These are phyloP conservation scores for Apamea sordens DNA, from an alignment of 2,888 invertebrate genomes.

Conservation along the genomic window DNA sequence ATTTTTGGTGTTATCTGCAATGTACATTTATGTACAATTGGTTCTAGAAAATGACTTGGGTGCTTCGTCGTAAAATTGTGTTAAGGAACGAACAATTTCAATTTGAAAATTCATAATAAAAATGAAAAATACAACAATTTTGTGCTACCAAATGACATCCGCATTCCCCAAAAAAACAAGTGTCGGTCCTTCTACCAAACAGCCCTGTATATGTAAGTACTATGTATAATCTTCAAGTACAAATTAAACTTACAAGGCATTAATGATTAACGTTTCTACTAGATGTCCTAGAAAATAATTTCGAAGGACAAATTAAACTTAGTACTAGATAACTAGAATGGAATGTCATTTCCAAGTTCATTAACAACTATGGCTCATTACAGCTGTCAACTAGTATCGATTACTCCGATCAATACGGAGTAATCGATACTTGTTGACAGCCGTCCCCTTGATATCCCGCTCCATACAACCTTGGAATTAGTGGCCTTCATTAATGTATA, in stretches of 20 bases:
- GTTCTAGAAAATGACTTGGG: background rate
- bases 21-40: background rate
- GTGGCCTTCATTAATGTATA: slow-evolving; percentile 2
- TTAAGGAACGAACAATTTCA: background rate
- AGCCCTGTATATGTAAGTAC: background rate
- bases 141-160: too few species aligned
- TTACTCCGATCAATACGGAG: too few species aligned
- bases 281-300: background rate
- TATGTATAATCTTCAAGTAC: background rate
- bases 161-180: too few species aligned
- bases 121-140: too few species aligned
- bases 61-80: too few species aligned
- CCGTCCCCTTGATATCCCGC: slow-evolving; percentile 12
- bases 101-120: too few species aligned
- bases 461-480: background rate
- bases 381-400: too few species aligned
- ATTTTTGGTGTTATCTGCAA: too few species aligned
- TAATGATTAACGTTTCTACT: background rate
- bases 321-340: slow-evolving; percentile 11
- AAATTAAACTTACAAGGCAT: background rate
- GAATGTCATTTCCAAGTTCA: slow-evolving; percentile 13
- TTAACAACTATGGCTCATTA: background rate
- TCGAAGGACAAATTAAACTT: background rate
- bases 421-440: slow-evolving; percentile 33
- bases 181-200: too few species aligned